Evolutionary conservation across 2,113 vertebrate species (phyloP).

Genomic region (Oplegnathus fasciatus): DNA sequence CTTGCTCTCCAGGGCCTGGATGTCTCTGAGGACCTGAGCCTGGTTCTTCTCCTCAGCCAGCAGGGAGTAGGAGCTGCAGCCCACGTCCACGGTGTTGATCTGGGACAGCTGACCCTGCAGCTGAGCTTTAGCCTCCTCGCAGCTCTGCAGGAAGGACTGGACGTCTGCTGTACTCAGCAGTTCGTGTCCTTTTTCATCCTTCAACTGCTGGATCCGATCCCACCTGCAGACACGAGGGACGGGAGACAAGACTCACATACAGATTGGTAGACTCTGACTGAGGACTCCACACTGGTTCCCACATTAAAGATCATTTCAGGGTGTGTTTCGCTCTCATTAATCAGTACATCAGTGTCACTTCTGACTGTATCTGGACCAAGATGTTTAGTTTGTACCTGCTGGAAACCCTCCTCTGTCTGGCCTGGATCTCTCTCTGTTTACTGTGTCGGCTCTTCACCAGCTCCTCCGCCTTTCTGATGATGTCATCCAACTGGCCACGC

Average conservation of each 20-base stretch:
- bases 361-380: no score
- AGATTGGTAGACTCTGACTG: not conserved
- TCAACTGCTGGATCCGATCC: slow-evolving; percentile 87
- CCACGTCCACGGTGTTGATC: slow-evolving; percentile 76
- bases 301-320: not conserved
- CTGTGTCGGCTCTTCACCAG: slow-evolving; percentile 84
- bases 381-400: slow-evolving; percentile 80
- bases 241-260: not conserved
- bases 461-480: slow-evolving; percentile 82
- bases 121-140: slow-evolving; percentile 80
- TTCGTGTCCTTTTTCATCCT: slow-evolving; percentile 87
- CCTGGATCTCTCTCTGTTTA: slow-evolving; percentile 82
- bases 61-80: slow-evolving; percentile 72
- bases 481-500: slow-evolving; percentile 85
- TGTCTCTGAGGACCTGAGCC: slow-evolving; percentile 80
- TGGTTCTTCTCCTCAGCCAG: slow-evolving; percentile 78
- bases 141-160: slow-evolving; percentile 87
- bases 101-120: slow-evolving; percentile 83
- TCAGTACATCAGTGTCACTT: no score
- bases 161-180: slow-evolving; percentile 85
- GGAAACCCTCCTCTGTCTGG: slow-evolving; percentile 77
- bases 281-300: not conserved
- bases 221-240: slow-evolving; percentile 81
- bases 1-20: slow-evolving; percentile 86
- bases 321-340: no score